phyloP scores from a whole-genome alignment of 1,140 invertebrate genomes.

The Brachionus asplanchnoidis region DNA sequence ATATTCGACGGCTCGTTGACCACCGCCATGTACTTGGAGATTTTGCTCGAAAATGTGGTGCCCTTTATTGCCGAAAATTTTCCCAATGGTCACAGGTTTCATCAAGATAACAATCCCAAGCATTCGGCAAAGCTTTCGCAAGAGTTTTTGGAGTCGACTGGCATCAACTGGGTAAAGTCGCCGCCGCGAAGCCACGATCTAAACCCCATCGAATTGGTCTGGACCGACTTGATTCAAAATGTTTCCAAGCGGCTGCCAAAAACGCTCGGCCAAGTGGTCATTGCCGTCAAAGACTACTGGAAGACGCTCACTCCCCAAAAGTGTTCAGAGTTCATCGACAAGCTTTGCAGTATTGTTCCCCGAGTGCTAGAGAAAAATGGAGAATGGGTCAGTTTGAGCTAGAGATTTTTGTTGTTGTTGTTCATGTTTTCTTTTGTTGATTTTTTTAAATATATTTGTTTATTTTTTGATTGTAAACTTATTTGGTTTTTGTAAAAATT shows the following conservation, averaged over 20 bases:
- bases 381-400: slow-evolving; percentile 38
- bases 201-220: slow-evolving; percentile 31
- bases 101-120: slow-evolving; percentile 38
- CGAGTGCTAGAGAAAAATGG: slow-evolving; percentile 28
- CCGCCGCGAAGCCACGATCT: slow-evolving; percentile 34
- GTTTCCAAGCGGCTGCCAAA: slow-evolving; percentile 35
- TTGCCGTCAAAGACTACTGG: slow-evolving; percentile 39
- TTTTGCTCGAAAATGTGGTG: slow-evolving; percentile 23
- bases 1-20: slow-evolving; percentile 33
- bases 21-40: slow-evolving; percentile 38
- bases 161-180: slow-evolving; percentile 34
- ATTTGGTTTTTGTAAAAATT: slow-evolving; percentile 13
- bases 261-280: slow-evolving; percentile 27
- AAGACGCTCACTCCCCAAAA: slow-evolving; percentile 30
- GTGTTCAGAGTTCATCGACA: slow-evolving; percentile 41
- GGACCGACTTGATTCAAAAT: slow-evolving; percentile 37
- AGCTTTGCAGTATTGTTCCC: slow-evolving; percentile 25
- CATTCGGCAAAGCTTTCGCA: slow-evolving; percentile 36
- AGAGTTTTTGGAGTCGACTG: slow-evolving; percentile 37
- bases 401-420: background rate
- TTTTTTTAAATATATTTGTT: slow-evolving; percentile 15
- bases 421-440: too few relatives aligned
- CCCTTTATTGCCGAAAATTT: slow-evolving; percentile 40
- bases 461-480: slow-evolving; percentile 18
- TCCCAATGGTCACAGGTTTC: slow-evolving; percentile 28